Evolutionary conservation across 1,140 invertebrate genomes (phyloP).

Genomic region (Protaetia brevitarsis): DNA sequence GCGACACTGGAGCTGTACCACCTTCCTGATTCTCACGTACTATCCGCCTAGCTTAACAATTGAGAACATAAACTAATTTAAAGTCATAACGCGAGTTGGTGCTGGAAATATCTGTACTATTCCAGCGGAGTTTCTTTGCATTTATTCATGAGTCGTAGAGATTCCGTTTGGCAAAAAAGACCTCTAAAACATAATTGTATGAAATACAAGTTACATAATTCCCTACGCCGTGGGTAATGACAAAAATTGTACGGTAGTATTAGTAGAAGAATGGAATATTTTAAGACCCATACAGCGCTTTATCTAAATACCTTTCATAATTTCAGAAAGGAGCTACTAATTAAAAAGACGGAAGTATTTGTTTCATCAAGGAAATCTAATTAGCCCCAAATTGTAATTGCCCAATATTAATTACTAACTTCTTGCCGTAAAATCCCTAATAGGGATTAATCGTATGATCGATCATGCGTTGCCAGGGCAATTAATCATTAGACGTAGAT

Average conservation of each 20-base stretch:
- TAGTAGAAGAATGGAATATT: too few relatives aligned
- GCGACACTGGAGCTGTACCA: not conserved
- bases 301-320: too few relatives aligned
- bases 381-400: not conserved
- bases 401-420: not conserved
- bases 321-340: too few relatives aligned
- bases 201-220: too few relatives aligned
- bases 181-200: too few relatives aligned
- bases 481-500: conserved; percentile 11
- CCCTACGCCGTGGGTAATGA: too few relatives aligned
- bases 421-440: conserved; percentile 4
- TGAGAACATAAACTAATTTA: conserved; percentile 7
- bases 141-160: not conserved
- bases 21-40: not conserved
- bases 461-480: conserved; percentile 2
- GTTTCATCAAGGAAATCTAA: conserved; percentile 4
- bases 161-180: too few relatives aligned
- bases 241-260: too few relatives aligned
- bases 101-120: not conserved
- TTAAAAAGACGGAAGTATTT: too few relatives aligned
- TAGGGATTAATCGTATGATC: not conserved
- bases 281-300: too few relatives aligned
- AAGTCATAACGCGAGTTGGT: not conserved
- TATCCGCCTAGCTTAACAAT: not conserved
- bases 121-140: not conserved